Percentiles rank a stretch among this genome's conserved stretches.
Conservation (phyloP, 2,113 vertebrate genomes). For the Eulacestoma nigropectus region DNA sequence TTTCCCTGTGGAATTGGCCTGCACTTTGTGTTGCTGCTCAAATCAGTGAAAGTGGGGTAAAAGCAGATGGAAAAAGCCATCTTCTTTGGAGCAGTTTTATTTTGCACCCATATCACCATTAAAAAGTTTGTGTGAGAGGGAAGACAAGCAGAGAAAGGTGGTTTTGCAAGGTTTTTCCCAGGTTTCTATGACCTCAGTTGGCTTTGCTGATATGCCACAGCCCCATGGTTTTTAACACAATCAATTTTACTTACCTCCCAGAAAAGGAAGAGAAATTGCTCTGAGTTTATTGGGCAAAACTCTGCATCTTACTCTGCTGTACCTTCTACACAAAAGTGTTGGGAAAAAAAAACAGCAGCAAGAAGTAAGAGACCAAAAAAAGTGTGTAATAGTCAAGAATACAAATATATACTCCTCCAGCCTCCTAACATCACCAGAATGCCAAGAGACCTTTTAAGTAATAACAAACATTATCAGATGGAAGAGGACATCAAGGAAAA, state of each 20-base stretch:
- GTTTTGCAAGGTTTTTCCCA: neutral
- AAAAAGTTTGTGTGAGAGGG: neutral
- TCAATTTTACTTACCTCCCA: neutral
- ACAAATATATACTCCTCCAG: neutral
- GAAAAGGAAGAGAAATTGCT: neutral
- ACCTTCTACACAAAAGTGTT: neutral
- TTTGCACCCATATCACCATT: neutral
- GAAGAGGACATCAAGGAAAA: neutral
- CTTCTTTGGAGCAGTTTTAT: neutral
- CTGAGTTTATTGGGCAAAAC: neutral
- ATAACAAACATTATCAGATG: conserved; percentile 13
- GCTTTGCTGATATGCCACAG: neutral
- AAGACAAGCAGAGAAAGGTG: neutral
- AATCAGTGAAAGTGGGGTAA: neutral
- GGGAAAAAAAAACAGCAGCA: neutral
- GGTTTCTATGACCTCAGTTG: neutral
- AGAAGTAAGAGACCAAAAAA: neutral
- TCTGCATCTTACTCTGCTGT: neutral
- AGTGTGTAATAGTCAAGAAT: neutral
- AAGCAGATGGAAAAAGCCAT: neutral
- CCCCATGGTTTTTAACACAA: accelerated
- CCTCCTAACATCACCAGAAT: neutral
- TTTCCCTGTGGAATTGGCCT: neutral
- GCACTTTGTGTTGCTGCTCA: neutral
- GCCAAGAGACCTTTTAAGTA: neutral